Conservation (phyloP, 2,797 vertebrate species). For the Scolopax bukidnonensis region DNA sequence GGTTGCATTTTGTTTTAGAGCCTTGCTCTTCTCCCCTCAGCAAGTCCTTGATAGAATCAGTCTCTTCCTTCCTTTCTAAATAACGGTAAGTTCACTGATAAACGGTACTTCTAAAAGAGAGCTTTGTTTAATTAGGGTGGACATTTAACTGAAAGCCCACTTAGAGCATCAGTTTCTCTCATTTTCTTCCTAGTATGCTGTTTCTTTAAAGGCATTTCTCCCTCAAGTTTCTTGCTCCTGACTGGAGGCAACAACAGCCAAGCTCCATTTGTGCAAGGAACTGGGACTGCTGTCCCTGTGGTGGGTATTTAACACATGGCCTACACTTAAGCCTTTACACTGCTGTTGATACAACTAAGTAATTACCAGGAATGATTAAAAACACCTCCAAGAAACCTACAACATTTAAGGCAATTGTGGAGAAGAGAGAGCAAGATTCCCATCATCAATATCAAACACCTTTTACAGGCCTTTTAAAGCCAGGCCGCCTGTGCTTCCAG, state of each 20-base stretch:
- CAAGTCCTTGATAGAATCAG: neutral
- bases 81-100: neutral
- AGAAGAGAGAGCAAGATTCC: neutral
- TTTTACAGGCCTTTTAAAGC: neutral
- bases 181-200: neutral
- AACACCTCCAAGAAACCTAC: neutral
- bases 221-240: neutral
- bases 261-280: neutral
- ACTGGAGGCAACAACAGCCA: neutral
- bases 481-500: neutral
- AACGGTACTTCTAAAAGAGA: conserved; percentile 8
- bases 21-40: neutral
- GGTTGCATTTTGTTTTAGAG: neutral
- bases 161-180: neutral
- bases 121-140: neutral
- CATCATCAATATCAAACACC: neutral
- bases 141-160: neutral
- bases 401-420: neutral
- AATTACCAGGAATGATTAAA: neutral
- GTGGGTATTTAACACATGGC: neutral
- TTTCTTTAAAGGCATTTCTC: neutral
- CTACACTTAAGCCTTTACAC: neutral
- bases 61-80: conserved; percentile 8
- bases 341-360: neutral
- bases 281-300: neutral